Conservation (phyloP, 2,797 vertebrate species). For the Perdix hodgsoniae region DNA sequence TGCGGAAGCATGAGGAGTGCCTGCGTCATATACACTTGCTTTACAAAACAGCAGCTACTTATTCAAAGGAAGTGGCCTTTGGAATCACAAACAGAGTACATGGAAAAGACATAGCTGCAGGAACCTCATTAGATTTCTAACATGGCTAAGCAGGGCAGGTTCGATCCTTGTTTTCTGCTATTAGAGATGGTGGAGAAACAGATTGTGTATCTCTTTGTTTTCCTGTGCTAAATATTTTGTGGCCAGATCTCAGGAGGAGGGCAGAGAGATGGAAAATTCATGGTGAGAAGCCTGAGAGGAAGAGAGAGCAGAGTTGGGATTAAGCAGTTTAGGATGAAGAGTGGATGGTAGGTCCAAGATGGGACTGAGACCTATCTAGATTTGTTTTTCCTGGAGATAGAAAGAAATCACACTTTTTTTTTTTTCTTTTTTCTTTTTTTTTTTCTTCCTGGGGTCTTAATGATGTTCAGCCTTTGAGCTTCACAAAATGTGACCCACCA, state of each 20-base stretch:
- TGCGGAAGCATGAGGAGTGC: conserved; percentile 22
- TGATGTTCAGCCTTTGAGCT: not conserved
- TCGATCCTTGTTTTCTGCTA: not conserved
- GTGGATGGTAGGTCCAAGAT: not conserved
- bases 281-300: not conserved
- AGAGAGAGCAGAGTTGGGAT: not conserved
- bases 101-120: not conserved
- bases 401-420: not conserved
- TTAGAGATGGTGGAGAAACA: not conserved
- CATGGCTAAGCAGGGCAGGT: not conserved
- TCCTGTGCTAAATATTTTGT: not conserved
- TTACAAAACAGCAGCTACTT: conserved; percentile 51
- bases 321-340: rapidly evolving
- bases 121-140: not conserved
- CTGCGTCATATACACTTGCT: not conserved
- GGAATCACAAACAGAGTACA: not conserved
- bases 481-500: not conserved
- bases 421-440: not conserved
- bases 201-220: not conserved
- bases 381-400: not conserved
- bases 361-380: not conserved
- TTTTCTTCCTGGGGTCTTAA: not conserved
- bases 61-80: conserved; percentile 12
- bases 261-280: not conserved
- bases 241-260: not conserved